A percentile compares a stretch with the other conserved stretches of the same genome.
Evolutionary conservation across 2,113 vertebrate species (phyloP).

Genomic region (Saccopteryx bilineata): DNA sequence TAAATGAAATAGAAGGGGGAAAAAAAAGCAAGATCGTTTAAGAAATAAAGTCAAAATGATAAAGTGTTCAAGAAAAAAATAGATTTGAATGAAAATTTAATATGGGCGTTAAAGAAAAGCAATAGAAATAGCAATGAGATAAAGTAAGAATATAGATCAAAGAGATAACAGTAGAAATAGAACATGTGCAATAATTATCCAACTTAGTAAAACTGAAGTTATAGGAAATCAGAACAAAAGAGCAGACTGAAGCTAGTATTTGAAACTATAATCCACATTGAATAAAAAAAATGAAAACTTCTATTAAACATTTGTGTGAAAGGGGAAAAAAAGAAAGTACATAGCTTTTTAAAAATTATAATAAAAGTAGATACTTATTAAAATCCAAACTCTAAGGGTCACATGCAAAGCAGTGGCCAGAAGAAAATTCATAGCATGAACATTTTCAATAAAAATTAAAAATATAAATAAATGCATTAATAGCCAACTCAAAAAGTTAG

Average conservation of each 20-base stretch:
- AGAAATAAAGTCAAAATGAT: constrained; percentile 12
- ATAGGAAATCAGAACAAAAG: not conserved
- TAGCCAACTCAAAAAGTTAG: not conserved
- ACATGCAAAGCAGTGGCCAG: not conserved
- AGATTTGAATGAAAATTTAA: not conserved
- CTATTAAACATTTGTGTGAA: not conserved
- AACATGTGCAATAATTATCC: not conserved
- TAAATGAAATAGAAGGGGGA: not conserved
- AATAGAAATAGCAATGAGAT: not conserved
- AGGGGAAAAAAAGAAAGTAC: not conserved
- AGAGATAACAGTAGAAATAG: not conserved
- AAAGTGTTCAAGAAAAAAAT: not conserved
- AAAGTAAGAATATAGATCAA: not conserved
- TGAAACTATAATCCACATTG: not conserved
- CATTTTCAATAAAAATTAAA: not conserved
- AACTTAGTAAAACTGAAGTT: not conserved
- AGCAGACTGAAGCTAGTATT: not conserved
- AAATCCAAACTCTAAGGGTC: not conserved
- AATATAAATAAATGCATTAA: not conserved
- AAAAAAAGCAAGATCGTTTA: not conserved
- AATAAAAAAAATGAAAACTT: not conserved
- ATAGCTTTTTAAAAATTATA: not conserved
- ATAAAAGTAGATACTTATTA: not conserved
- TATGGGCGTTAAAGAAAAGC: constrained; percentile 40
- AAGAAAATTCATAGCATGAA: constrained; percentile 13